phyloP scores from a whole-genome alignment of 1,140 invertebrate species.

The Pachypsylla venusta region DNA sequence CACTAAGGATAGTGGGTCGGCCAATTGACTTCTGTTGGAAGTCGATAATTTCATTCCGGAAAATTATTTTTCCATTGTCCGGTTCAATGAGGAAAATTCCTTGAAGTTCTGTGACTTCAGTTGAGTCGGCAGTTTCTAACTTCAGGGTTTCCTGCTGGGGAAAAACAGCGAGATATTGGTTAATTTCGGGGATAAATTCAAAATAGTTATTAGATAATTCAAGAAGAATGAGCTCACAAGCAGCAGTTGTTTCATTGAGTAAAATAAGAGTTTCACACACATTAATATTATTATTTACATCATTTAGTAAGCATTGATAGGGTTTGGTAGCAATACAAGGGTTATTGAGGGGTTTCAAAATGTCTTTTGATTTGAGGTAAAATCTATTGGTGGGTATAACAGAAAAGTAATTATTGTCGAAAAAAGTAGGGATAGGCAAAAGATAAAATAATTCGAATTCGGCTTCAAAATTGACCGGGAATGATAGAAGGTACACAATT shows the following conservation, averaged over 20 bases:
- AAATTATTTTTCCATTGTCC: neutral
- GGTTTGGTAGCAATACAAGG: neutral
- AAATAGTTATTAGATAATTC: neutral
- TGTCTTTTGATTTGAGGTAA: neutral
- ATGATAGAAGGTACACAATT: neutral
- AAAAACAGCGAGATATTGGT: slow-evolving; percentile 1
- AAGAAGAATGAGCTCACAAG: neutral
- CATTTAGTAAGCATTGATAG: neutral
- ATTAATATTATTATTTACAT: no score
- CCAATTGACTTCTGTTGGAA: no score
- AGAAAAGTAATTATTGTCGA: neutral
- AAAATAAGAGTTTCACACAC: neutral
- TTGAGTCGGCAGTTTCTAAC: neutral
- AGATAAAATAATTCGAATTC: neutral
- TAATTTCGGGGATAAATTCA: neutral
- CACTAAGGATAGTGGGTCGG: no score
- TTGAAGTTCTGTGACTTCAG: neutral
- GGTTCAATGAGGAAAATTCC: neutral
- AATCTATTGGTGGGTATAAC: neutral
- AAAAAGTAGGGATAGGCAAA: neutral
- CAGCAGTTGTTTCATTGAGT: neutral
- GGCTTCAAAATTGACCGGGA: neutral
- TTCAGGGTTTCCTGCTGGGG: neutral
- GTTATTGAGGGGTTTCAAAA: neutral
- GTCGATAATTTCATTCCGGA: no score